Evolutionary conservation across 37 sponge, comb jelly and placozoan species (phyloP), one percentile per base, ranked within the genome.

Genomic region (Oscarella lobularis): DNA sequence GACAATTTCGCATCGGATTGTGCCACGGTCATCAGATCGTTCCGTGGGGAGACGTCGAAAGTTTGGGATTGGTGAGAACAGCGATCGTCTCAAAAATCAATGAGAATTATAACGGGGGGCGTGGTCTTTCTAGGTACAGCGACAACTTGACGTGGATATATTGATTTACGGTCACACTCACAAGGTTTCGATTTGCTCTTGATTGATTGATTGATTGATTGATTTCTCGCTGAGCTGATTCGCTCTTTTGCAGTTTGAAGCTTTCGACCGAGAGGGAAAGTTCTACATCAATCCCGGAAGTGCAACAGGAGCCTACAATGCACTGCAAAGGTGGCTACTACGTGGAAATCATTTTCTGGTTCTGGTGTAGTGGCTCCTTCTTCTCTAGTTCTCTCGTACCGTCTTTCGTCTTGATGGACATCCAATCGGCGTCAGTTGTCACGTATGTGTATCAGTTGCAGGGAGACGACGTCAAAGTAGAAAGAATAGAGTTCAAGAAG

Each of bases 241-340:
- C n/a, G n/a, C n/a, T n/a, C n/a, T n/a, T n/a, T 27, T 41, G 0
- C 69, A 91, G 90, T 92, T 89, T 83, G 89, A 85, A 39, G 94
- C 94, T 14, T 73, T 83, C 2, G 99, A 93, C 65, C 82, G 87
- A 68, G 99, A 93, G 41, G 89, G 83, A 0, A 97, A 97, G 79
- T 97, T 93, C 74, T 97, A 88, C 82, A 71, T 97, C 67, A 97
- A 97, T 70, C 99, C 99, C 67, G 99, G 99, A 67, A 90, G 91
- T 72, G 99, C 95, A 30, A 97, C 99, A 37, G 99, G 99, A 37
- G 99, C 99, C 2, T 97, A 90, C 77, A 91, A 87, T 73, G 87
- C 96, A 20, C 74, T 95, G 32, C 90, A 95, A 60, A 72, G 65
- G 92, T 91, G 55, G 69, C 87, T 68, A 29, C 2, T 48, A 3